These are phyloP conservation scores for Cremastinae sp. DNA, from an alignment of 2,888 invertebrate species.

Conservation along the genomic window DNA sequence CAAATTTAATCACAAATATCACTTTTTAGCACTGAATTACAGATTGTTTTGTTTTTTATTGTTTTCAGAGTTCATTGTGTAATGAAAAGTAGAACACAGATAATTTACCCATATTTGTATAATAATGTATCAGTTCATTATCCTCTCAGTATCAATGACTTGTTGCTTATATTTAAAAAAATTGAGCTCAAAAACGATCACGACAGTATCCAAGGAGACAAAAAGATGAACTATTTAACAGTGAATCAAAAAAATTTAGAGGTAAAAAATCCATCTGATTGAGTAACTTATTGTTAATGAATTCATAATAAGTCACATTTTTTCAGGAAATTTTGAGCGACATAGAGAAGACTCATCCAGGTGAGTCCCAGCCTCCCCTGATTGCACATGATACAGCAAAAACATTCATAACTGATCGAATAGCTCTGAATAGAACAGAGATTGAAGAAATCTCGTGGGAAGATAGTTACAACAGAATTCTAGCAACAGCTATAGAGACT, in stretches of 20 bases:
- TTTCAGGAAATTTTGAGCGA: conserved; percentile 81
- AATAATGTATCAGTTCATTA: conserved; percentile 90
- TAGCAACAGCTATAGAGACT: conserved; percentile 86
- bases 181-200: conserved; percentile 83
- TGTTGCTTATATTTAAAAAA: conserved; percentile 87
- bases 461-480: conserved; percentile 82
- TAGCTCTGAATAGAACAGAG: neutral
- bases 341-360: conserved; percentile 85
- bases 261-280: conserved; percentile 16
- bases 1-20: neutral
- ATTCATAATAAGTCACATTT: neutral
- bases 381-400: conserved; percentile 88
- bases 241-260: conserved; percentile 33
- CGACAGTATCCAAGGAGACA: conserved; percentile 79
- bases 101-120: conserved; percentile 97
- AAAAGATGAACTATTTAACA: conserved; percentile 7
- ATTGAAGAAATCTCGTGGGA: conserved; percentile 75
- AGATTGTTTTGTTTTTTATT: neutral
- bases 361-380: conserved; percentile 91
- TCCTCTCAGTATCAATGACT: conserved; percentile 90
- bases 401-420: conserved; percentile 81
- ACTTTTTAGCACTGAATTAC: neutral
- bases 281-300: too few species aligned
- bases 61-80: conserved; percentile 88
- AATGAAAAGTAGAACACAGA: conserved; percentile 88